Percentiles rank a stretch among this genome's conserved stretches.
phyloP scores from a whole-genome alignment of 2,113 vertebrate genomes.

The Elachura formosa region DNA sequence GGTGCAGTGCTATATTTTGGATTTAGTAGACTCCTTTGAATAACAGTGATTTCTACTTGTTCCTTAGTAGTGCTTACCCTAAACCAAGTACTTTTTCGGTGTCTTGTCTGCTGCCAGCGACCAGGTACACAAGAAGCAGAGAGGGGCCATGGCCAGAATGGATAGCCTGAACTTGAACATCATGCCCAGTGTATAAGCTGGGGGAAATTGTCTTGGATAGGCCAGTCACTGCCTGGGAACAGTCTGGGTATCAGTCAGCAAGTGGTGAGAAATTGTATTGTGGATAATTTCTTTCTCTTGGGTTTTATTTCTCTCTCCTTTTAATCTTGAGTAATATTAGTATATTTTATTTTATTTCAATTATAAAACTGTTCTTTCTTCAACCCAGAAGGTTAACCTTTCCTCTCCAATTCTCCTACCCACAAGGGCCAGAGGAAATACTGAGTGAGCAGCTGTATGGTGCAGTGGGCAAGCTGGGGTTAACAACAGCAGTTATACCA shows the following conservation, averaged over 20 bases:
- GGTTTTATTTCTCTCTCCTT: not conserved
- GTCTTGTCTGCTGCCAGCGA: not conserved
- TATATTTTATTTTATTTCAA: not conserved
- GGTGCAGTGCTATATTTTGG: not conserved
- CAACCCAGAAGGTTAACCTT: not conserved
- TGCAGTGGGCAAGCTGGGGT: not conserved
- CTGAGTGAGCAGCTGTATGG: not conserved
- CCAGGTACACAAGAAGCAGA: not conserved
- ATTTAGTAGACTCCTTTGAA: not conserved
- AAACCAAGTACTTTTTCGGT: not conserved
- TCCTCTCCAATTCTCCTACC: not conserved
- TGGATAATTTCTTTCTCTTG: not conserved
- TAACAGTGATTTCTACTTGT: not conserved
- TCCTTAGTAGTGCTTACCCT: not conserved
- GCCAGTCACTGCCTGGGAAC: not conserved
- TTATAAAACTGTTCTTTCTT: not conserved
- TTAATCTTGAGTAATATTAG: not conserved
- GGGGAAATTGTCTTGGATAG: not conserved
- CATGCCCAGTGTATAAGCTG: not conserved
- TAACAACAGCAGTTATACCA: not conserved
- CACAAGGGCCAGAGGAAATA: not conserved
- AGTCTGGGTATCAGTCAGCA: not conserved
- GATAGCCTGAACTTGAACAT: not conserved
- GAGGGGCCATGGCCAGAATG: too few species aligned
- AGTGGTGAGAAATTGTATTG: not conserved